A percentile compares a stretch with the other conserved stretches of the same genome.
These are phyloP conservation scores for Brachyptera risi DNA, from an alignment of 2,888 invertebrate species.

Conservation along the genomic window DNA sequence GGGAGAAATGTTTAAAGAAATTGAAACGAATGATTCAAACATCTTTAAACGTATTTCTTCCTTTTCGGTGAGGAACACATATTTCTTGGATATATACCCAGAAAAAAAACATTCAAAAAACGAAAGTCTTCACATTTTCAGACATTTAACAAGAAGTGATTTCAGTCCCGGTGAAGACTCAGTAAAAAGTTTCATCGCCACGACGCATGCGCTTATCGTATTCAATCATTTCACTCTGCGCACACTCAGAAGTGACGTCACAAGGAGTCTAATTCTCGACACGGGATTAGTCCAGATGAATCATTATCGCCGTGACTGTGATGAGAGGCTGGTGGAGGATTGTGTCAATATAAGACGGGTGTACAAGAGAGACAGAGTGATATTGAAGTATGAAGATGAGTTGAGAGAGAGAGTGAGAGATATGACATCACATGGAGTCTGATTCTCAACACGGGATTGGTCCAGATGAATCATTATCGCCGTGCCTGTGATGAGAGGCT, in stretches of 20 bases:
- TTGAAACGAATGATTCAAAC: constrained; percentile 47
- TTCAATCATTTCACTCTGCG: constrained; percentile 72
- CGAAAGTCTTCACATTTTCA: constrained; percentile 44
- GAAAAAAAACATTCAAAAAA: constrained; percentile 11
- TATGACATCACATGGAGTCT: constrained; percentile 52
- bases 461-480: constrained; percentile 66
- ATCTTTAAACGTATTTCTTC: constrained; percentile 48
- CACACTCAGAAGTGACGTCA: constrained; percentile 51
- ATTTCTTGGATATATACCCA: constrained; percentile 54
- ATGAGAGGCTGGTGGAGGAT: neutral
- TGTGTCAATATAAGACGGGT: too few species aligned
- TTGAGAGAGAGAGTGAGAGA: too few species aligned
- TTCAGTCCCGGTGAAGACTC: constrained; percentile 61
- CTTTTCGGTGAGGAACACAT: constrained; percentile 62
- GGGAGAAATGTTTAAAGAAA: constrained; percentile 52
- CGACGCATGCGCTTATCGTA: constrained; percentile 60
- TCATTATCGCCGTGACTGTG: constrained; percentile 56
- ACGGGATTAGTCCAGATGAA: constrained; percentile 59
- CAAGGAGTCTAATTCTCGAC: constrained; percentile 55
- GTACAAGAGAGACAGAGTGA: too few species aligned
- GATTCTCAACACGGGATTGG: constrained; percentile 55
- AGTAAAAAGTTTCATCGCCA: constrained; percentile 67
- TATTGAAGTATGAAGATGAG: too few species aligned
- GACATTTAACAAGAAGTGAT: constrained; percentile 53
- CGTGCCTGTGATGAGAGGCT: constrained; percentile 40